Evolutionary conservation across 2,113 vertebrate species (phyloP), one percentile per base, ranked within the genome.

Genomic region (Neolamprologus longior): DNA sequence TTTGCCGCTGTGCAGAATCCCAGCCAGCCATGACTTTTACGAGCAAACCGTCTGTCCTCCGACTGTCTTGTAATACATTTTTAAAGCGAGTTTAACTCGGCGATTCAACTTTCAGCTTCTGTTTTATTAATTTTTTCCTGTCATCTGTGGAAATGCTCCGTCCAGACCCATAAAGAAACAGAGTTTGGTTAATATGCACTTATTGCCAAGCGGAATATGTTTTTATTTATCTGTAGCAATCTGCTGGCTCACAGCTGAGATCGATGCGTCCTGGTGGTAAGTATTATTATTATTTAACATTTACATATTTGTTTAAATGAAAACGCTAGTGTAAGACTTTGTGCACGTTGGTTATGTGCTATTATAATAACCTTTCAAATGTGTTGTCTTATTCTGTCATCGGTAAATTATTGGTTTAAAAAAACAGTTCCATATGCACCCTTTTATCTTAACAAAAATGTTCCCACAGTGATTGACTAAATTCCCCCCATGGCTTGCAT

Each of bases 251-350:
- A 95, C 95, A 92, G 97, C 97, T 52, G 96, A 95, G 88, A 97
- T 98, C 95, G 96, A 97, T 90, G 97, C 97, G 93, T 98, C 98
- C 96, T 99, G 98, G 98, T 99, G 98, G 98, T 98, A 94, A 98
- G 98, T 96, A 3, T 21, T 10, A 11, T 11, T 31, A 33, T 35
- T 37, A 66, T 37, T 37, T 68, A 37, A 68, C 7, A 82, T 85
- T 61, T 19, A 40, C 3, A 28, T 17, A 19, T 50, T 78, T 50
- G 26, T 78, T 78, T 19, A 52, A 78, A 78, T 33, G 15, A 28
- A 68, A 68, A 50, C 10, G 12, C n/a, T 35, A 81, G 21, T 61
- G 13, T 26, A 37, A n/a, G 35, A 2, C 28, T 57, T 28, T 35
- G 58, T 63, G 58, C 58, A 63, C 58, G 9, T 63, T 19, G 58